Conservation (phyloP, 1,140 invertebrate species). For the Trissolcus basalis region DNA sequence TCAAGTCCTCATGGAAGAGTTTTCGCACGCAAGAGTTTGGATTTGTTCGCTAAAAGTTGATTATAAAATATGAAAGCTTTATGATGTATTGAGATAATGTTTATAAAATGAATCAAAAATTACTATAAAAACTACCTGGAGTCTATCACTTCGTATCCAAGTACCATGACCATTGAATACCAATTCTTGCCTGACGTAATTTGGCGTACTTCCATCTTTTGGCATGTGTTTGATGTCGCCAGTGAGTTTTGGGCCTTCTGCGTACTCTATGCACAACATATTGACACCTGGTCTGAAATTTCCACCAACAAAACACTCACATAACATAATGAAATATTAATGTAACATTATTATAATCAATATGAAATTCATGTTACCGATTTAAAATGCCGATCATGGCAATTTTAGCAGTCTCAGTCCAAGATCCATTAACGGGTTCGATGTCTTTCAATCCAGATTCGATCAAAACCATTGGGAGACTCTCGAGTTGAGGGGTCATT, state of each 20-base stretch:
- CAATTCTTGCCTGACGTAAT: slow-evolving; percentile 72
- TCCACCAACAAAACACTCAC: background rate
- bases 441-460: slow-evolving; percentile 74
- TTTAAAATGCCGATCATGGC: slow-evolving; percentile 61
- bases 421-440: slow-evolving; percentile 68
- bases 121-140: slow-evolving; percentile 49
- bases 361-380: slow-evolving; percentile 64
- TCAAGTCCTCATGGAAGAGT: slow-evolving; percentile 57
- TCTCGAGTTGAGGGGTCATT: slow-evolving; percentile 57
- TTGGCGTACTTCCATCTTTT: slow-evolving; percentile 58
- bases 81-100: background rate
- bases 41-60: slow-evolving; percentile 57
- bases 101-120: no score
- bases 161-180: slow-evolving; percentile 58
- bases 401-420: slow-evolving; percentile 55
- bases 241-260: slow-evolving; percentile 13
- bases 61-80: background rate
- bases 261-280: slow-evolving; percentile 28
- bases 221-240: slow-evolving; percentile 42
- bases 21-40: slow-evolving; percentile 33
- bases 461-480: slow-evolving; percentile 66
- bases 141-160: slow-evolving; percentile 34
- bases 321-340: background rate
- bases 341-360: background rate
- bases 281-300: slow-evolving; percentile 20